A percentile compares a stretch with the other conserved stretches of the same genome.
phyloP scores from a whole-genome alignment of 2,888 invertebrate genomes.

The Caenorhabditis japonica region DNA sequence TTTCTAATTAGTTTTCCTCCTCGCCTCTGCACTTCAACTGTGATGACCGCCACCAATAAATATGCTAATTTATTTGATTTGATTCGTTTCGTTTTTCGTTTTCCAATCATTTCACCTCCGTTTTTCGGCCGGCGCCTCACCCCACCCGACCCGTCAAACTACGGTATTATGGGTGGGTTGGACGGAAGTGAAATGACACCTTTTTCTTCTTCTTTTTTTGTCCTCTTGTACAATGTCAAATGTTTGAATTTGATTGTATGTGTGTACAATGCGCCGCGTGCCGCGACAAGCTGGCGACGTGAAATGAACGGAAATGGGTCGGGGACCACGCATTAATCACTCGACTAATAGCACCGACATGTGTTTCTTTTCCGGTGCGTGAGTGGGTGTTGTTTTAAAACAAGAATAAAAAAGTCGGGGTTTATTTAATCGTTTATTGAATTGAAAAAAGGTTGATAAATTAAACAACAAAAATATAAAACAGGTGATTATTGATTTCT shows the following conservation, averaged over 20 bases:
- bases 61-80: constrained; percentile 51
- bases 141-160: constrained; percentile 9
- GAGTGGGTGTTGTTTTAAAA: background rate
- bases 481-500: constrained; percentile 8
- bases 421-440: background rate
- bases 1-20: constrained; percentile 39
- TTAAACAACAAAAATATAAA: constrained; percentile 9
- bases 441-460: too few relatives aligned
- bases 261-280: too few relatives aligned
- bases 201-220: background rate
- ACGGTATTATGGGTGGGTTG: constrained; percentile 19
- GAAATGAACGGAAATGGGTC: constrained; percentile 26
- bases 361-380: constrained; percentile 3
- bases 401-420: background rate
- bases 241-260: constrained; percentile 40
- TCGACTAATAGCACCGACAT: constrained; percentile 4
- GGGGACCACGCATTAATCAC: background rate
- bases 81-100: too few relatives aligned
- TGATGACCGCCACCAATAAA: constrained; percentile 32
- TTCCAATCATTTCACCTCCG: constrained; percentile 41
- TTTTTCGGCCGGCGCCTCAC: background rate
- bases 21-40: constrained; percentile 8
- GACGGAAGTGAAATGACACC: constrained; percentile 10
- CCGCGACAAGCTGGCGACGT: constrained; percentile 43
- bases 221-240: background rate